Percentiles rank a stretch among this genome's conserved stretches.
phyloP scores from a whole-genome alignment of 1,140 invertebrate genomes.

The Drosophila athabasca region DNA sequence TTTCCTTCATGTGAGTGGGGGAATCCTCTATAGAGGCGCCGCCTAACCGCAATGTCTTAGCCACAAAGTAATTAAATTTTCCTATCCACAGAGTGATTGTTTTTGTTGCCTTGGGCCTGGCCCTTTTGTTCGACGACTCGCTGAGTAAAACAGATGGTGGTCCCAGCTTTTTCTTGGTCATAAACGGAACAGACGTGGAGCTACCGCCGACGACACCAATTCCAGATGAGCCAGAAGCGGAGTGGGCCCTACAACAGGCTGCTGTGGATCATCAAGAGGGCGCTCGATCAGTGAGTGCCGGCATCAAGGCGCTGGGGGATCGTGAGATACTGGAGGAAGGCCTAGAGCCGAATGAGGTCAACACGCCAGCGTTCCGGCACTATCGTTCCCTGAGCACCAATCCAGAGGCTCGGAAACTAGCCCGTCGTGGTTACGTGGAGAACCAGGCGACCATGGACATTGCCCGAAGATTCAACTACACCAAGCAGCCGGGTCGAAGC shows the following conservation, averaged over 20 bases:
- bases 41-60: slow-evolving; percentile 36
- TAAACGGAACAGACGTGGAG: slow-evolving; percentile 39
- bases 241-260: slow-evolving; percentile 65
- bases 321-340: slow-evolving; percentile 85
- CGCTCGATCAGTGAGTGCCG: slow-evolving; percentile 78
- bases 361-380: slow-evolving; percentile 88
- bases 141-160: not conserved
- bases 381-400: slow-evolving; percentile 88
- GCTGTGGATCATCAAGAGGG: slow-evolving; percentile 31
- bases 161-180: slow-evolving; percentile 70
- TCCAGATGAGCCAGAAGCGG: slow-evolving; percentile 60
- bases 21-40: not conserved
- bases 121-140: slow-evolving; percentile 48
- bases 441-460: slow-evolving; percentile 87
- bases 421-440: slow-evolving; percentile 87
- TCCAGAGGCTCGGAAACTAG: slow-evolving; percentile 85
- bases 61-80: slow-evolving; percentile 65
- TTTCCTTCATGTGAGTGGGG: slow-evolving; percentile 86
- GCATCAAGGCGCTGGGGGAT: slow-evolving; percentile 85
- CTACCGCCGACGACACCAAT: slow-evolving; percentile 45
- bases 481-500: slow-evolving; percentile 73
- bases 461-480: slow-evolving; percentile 77
- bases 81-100: slow-evolving; percentile 63
- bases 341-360: slow-evolving; percentile 83
- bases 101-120: slow-evolving; percentile 62